Conservation (phyloP, 2,797 vertebrate genomes). For the Cephalopachus bancanus region DNA sequence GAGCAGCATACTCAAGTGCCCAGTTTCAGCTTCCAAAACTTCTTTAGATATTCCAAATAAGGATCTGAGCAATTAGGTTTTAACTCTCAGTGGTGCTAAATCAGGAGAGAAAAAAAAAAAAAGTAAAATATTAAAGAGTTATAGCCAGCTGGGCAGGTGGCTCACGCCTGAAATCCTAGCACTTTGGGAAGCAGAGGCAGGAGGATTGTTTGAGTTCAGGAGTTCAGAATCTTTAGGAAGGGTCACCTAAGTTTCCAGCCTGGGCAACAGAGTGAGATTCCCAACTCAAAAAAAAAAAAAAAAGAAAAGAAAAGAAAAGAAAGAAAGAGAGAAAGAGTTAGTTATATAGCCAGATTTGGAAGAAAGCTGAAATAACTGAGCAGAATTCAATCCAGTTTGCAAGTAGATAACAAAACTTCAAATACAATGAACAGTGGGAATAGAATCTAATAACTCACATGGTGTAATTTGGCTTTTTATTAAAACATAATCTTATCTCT, state of each 20-base stretch:
- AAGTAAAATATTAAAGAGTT: neutral
- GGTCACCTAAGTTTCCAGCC: too few species aligned
- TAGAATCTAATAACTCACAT: neutral
- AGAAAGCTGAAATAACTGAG: neutral
- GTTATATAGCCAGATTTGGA: neutral
- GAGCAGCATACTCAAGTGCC: neutral
- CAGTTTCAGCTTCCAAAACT: neutral
- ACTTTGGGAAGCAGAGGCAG: too few species aligned
- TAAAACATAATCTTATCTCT: neutral
- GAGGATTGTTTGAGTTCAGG: too few species aligned
- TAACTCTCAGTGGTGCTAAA: neutral
- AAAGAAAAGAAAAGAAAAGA: neutral
- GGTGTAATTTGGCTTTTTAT: neutral
- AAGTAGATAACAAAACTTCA: neutral
- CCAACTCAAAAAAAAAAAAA: too few species aligned
- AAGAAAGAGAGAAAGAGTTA: neutral
- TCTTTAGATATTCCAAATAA: neutral
- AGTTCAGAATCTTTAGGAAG: too few species aligned
- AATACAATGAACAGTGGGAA: neutral
- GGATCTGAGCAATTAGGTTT: neutral
- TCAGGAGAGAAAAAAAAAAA: neutral
- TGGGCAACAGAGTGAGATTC: too few species aligned
- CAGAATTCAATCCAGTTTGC: neutral
- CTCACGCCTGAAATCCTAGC: too few species aligned
- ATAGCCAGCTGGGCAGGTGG: too few species aligned